Percentiles rank a stretch among this genome's conserved stretches.
Conservation (phyloP, 2,888 invertebrate species). For the Petrolisthes cinctipes region DNA sequence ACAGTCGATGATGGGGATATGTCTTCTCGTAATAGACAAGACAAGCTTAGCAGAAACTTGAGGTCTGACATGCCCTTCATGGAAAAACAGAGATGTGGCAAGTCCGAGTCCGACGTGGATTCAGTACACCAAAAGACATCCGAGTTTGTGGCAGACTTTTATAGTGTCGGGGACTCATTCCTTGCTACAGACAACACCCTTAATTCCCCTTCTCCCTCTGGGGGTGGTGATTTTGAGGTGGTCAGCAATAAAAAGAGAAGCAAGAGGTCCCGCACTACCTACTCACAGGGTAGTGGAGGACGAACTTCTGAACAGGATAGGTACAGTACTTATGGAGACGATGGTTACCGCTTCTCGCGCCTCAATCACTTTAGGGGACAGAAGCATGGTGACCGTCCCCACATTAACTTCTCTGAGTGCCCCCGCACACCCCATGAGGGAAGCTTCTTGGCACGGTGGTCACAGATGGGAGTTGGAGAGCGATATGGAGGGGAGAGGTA, state of each 20-base stretch:
- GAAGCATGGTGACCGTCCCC: constrained; percentile 47
- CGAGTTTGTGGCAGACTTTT: constrained; percentile 53
- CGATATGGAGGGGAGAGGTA: constrained; percentile 45
- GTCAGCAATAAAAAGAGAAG: constrained; percentile 57
- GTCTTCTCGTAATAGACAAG: constrained; percentile 41
- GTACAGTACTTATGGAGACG: constrained; percentile 33
- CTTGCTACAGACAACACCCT: constrained; percentile 12
- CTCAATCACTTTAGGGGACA: constrained; percentile 18
- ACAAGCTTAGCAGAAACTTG: constrained; percentile 25
- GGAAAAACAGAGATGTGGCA: background rate
- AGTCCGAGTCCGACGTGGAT: constrained; percentile 33
- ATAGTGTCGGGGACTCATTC: constrained; percentile 52
- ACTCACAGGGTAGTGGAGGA: constrained; percentile 7
- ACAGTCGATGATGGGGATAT: constrained; percentile 64
- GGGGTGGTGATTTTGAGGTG: constrained; percentile 54
- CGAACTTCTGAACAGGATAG: constrained; percentile 7
- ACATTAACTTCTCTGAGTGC: constrained; percentile 61
- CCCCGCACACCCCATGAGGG: constrained; percentile 62
- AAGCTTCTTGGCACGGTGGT: constrained; percentile 55
- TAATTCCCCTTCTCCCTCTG: constrained; percentile 35
- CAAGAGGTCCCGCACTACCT: constrained; percentile 40
- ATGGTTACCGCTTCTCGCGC: constrained; percentile 21
- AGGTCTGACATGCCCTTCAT: constrained; percentile 22
- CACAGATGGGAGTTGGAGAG: constrained; percentile 54
- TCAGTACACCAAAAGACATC: constrained; percentile 19